phyloP scores from a whole-genome alignment of 2,113 vertebrate species.

The Eudyptes chrysolophus region DNA sequence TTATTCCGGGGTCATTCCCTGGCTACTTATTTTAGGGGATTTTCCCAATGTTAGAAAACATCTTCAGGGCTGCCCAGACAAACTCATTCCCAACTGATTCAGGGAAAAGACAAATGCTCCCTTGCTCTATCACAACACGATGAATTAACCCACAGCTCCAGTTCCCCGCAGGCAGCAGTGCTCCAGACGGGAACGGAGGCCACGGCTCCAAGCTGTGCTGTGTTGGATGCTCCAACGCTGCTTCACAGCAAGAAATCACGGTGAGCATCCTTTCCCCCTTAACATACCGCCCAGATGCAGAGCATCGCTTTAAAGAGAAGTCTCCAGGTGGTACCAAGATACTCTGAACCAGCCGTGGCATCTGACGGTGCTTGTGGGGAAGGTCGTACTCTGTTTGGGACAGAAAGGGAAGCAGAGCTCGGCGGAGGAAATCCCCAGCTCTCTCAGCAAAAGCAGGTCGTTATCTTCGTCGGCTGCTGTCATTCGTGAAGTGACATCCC shows the following conservation, averaged over 20 bases:
- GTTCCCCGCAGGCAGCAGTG: not conserved
- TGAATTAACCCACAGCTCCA: not conserved
- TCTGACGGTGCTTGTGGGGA: not conserved
- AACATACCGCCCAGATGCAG: fast-evolving
- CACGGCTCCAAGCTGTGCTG: not conserved
- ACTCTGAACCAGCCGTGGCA: not conserved
- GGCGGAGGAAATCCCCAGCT: not conserved
- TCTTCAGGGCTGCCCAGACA: not conserved
- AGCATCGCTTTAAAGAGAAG: not conserved
- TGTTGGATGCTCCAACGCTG: fast-evolving
- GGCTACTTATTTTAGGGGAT: not conserved
- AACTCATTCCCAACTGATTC: not conserved
- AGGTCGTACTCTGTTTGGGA: not conserved
- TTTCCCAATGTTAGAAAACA: not conserved
- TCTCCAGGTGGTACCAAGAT: not conserved
- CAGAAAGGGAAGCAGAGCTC: not conserved
- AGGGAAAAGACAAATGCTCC: not conserved
- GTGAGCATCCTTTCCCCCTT: not conserved
- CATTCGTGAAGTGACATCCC: not conserved
- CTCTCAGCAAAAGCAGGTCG: not conserved
- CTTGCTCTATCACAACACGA: not conserved
- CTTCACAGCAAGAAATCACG: not conserved
- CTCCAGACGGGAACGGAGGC: not conserved
- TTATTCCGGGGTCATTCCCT: not conserved
- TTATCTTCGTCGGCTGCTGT: not conserved